Conservation (phyloP, 2,797 vertebrate species). For the Australoheros facetus region DNA sequence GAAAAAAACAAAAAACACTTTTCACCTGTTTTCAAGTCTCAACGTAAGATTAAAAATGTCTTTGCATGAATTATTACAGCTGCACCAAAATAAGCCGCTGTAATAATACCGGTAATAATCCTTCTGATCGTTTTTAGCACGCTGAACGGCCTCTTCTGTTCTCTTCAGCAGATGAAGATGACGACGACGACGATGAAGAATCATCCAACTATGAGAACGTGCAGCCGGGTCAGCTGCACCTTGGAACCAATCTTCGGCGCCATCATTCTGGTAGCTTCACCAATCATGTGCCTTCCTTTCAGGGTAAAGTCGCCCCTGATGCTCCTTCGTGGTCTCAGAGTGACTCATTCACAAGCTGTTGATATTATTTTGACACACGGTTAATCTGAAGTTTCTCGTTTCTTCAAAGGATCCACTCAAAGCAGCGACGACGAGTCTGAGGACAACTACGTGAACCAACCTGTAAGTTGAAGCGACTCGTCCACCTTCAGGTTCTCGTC, state of each 20-base stretch:
- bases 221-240: rapidly evolving
- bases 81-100: background rate
- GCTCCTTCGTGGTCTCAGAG: background rate
- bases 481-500: background rate
- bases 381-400: background rate
- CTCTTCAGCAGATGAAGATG: background rate
- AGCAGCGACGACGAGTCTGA: slow-evolving; percentile 17
- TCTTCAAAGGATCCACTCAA: background rate
- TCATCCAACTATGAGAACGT: slow-evolving; percentile 40
- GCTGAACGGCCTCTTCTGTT: background rate
- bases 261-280: background rate
- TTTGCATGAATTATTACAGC: background rate
- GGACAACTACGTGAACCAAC: slow-evolving; percentile 75
- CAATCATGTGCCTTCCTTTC: background rate
- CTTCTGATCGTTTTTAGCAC: background rate
- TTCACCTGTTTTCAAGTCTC: no score
- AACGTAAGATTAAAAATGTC: background rate
- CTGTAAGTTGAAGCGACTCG: slow-evolving; percentile 2
- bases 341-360: background rate
- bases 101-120: background rate
- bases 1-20: no score
- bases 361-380: background rate
- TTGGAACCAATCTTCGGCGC: background rate
- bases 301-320: background rate
- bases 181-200: background rate